Percentiles rank a stretch among this genome's conserved stretches.
These are phyloP conservation scores for Sylvietta virens DNA, from an alignment of 2,113 vertebrate genomes.

Conservation along the genomic window DNA sequence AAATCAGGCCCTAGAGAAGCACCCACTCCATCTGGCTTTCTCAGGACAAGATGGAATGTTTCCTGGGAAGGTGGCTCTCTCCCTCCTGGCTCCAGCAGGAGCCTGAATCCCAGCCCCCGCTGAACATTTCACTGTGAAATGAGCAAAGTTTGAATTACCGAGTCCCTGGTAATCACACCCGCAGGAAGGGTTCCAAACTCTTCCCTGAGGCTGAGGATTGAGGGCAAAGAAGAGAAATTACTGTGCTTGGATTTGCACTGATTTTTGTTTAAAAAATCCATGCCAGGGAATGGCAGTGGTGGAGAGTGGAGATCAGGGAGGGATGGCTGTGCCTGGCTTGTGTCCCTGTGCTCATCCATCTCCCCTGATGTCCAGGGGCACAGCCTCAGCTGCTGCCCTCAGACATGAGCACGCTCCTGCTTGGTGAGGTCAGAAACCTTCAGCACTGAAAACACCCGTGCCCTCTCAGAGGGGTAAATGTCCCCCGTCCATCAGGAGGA, in stretches of 20 bases:
- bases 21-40: neutral
- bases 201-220: neutral
- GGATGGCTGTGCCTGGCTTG: fast-evolving
- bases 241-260: neutral
- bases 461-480: neutral
- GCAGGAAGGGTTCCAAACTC: neutral
- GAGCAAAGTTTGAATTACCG: neutral
- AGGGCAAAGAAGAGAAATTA: neutral
- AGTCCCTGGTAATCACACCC: neutral
- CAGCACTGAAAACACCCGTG: neutral
- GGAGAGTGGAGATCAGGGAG: neutral
- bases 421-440: neutral
- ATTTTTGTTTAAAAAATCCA: neutral
- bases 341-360: neutral
- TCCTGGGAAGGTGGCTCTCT: neutral
- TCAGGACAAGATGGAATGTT: neutral
- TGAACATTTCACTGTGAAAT: neutral
- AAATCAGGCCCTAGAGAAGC: neutral
- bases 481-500: neutral
- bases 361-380: neutral
- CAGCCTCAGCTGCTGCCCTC: neutral
- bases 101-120: neutral
- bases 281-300: neutral
- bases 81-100: neutral
- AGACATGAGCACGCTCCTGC: neutral